Conservation (phyloP, 2,888 invertebrate genomes). For the Andrena camellia region DNA sequence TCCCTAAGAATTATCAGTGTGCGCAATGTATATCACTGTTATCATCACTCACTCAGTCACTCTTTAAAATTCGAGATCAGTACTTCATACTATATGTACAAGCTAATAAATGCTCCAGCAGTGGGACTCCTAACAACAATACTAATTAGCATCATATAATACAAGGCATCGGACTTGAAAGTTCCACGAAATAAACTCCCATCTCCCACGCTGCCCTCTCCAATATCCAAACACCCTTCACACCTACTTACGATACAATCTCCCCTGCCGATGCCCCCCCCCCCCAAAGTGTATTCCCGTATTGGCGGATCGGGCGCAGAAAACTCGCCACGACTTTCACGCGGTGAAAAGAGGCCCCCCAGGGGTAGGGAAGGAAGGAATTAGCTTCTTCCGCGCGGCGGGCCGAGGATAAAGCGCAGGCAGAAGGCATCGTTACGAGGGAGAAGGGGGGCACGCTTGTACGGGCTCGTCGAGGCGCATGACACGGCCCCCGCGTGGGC, state of each 20-base stretch:
- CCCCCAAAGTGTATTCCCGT: background rate
- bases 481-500: slow-evolving; percentile 59
- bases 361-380: slow-evolving; percentile 21
- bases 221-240: no score
- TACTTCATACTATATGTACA: no score
- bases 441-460: slow-evolving; percentile 45
- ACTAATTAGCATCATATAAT: no score
- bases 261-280: background rate
- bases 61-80: no score
- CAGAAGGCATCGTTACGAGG: slow-evolving; percentile 13
- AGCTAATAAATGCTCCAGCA: no score
- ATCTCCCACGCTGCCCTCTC: no score
- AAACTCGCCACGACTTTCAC: slow-evolving; percentile 11
- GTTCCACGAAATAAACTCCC: no score
- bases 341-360: slow-evolving; percentile 15
- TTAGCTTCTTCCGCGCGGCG: slow-evolving; percentile 60
- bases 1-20: no score
- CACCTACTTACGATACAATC: background rate
- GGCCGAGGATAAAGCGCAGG: slow-evolving; percentile 44
- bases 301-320: slow-evolving; percentile 2
- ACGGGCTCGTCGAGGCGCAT: slow-evolving; percentile 41
- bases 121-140: no score
- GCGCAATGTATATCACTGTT: no score
- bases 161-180: no score
- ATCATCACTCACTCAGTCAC: no score